Base-by-base conservation (phyloP, 2,797 vertebrate species). In the Silurus aristotelis region DNA sequence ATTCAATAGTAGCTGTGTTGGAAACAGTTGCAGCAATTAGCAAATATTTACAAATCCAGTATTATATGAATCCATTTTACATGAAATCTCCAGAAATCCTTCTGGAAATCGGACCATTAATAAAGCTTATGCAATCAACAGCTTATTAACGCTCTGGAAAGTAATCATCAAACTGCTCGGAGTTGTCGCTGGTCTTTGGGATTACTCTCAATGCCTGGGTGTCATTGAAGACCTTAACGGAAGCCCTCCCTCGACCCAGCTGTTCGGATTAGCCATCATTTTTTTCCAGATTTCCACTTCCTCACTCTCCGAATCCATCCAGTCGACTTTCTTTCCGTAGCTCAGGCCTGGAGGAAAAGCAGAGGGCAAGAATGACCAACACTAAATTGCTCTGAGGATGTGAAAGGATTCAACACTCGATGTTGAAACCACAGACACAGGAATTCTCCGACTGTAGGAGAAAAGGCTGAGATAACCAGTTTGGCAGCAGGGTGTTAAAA, bases 261-360 rank as follows among this genome's bases (percentile, higher is more conserved):
- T 80, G 87, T 88, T 87, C 15, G 90, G 88, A 71, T 61, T 90
- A 20, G 75, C 80, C 56, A 92, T 52, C 91, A 92, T 92, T 38
- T 64, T 73, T 64, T 89, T 87, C 92, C 92, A 92, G 64, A 92
- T 82, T 73, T 89, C 73, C 58, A 89, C 75, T 78, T 92, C 92
- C 61, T 90, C 87, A 25, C 87, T 80, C 64, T 78, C 66, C 0
- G 92, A 91, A 75, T 92, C 92, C 91, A 92, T 92, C 91, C 91
- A 92, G 66, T 92, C 90, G 15, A 92, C 90, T 58, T 86, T 90
- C 83, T 89, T 91, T 31, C 90, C 90, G 25, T 92, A 92, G 77
- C 92, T 92, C 58, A 82, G 82, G 7, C 92, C 92, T 92, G 85
- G 15, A 48, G 14, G 48, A 83, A 88, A 13, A 82, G 43, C 79